Evolutionary conservation across 2,888 invertebrate species (phyloP).

Genomic region (Andrena fulva): DNA sequence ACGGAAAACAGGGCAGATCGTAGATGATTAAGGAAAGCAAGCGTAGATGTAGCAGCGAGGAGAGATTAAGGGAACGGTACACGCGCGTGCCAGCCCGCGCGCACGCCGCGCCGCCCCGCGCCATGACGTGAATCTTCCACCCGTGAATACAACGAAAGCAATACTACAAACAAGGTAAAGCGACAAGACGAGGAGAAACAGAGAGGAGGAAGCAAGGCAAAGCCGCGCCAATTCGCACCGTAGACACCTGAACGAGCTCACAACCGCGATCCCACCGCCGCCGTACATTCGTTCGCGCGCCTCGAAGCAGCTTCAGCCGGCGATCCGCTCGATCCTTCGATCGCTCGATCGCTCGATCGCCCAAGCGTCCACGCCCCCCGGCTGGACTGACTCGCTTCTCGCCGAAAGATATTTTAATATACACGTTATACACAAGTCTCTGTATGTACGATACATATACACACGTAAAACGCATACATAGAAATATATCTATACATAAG

Average conservation of each 20-base stretch:
- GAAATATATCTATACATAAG: constrained; percentile 35
- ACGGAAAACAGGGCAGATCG: constrained; percentile 33
- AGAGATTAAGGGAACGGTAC: constrained; percentile 4
- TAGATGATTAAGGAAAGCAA: constrained; percentile 8
- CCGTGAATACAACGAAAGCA: constrained; percentile 84
- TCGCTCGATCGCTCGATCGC: neutral
- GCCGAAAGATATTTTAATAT: constrained; percentile 71
- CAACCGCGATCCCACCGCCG: neutral
- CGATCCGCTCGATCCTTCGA: neutral
- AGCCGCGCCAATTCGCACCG: constrained; percentile 25
- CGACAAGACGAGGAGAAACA: constrained; percentile 47
- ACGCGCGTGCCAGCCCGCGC: constrained; percentile 2
- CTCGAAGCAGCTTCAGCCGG: neutral
- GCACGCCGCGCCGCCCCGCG: constrained; percentile 10
- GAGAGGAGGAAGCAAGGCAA: constrained; percentile 75
- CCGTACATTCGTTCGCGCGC: neutral
- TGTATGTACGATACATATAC: constrained; percentile 41
- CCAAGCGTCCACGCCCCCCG: neutral
- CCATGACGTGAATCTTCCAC: constrained; percentile 76
- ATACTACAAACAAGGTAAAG: constrained; percentile 83
- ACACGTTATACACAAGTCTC: constrained; percentile 55
- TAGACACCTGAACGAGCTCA: constrained; percentile 1
- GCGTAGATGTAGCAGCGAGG: neutral
- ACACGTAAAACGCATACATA: constrained; percentile 38
- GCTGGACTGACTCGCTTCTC: constrained; percentile 47